Percentiles rank a stretch among this genome's conserved stretches.
Evolutionary conservation across 2,888 invertebrate species (phyloP).

Genomic region (Agapetus fuscipes): DNA sequence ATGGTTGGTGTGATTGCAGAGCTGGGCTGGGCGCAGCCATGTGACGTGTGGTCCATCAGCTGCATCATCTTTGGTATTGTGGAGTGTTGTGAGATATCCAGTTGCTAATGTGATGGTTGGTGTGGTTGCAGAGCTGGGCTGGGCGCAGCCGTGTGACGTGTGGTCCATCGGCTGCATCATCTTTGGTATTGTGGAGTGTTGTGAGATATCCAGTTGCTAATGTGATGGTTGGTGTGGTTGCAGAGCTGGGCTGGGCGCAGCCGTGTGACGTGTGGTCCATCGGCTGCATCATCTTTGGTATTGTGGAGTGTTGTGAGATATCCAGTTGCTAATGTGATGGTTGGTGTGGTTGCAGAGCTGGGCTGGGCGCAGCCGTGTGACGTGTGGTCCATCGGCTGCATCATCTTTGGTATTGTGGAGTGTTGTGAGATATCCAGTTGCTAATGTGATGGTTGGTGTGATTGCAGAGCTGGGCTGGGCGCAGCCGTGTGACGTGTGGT

Average conservation of each 20-base stretch:
- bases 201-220: no score
- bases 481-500: slow-evolving; percentile 99
- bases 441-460: no score
- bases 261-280: slow-evolving; percentile 99
- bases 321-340: no score
- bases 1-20: no score
- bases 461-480: slow-evolving; percentile 95
- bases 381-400: slow-evolving; percentile 99
- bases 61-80: slow-evolving; percentile 99
- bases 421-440: no score
- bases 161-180: slow-evolving; percentile 99
- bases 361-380: slow-evolving; percentile 99
- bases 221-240: no score
- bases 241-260: slow-evolving; percentile 98
- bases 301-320: no score
- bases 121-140: slow-evolving; percentile 94
- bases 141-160: slow-evolving; percentile 99
- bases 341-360: slow-evolving; percentile 87
- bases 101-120: no score
- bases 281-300: slow-evolving; percentile 99
- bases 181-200: no score
- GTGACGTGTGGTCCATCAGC: slow-evolving; percentile 99
- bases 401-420: no score
- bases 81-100: no score
- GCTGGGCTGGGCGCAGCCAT: slow-evolving; percentile 97